These are phyloP conservation scores for Phylloscopus whistleri DNA, from an alignment of 2,113 vertebrate genomes.

Conservation along the genomic window DNA sequence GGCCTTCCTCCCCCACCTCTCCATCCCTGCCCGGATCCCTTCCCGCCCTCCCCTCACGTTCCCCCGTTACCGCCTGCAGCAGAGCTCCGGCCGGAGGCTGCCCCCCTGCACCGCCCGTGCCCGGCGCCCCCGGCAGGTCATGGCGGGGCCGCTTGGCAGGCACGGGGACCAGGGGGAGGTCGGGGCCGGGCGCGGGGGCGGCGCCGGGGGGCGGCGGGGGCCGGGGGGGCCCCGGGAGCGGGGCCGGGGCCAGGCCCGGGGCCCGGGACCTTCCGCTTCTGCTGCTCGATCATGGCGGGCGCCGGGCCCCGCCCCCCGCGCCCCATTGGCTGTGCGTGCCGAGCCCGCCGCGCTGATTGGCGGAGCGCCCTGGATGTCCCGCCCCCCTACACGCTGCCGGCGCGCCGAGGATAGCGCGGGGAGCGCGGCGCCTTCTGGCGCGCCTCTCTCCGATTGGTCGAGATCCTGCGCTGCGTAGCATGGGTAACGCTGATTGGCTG, in stretches of 20 bases:
- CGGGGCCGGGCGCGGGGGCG: neutral
- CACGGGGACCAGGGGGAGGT: neutral
- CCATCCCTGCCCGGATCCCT: neutral
- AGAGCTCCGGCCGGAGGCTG: constrained; percentile 57
- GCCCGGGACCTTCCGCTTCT: neutral
- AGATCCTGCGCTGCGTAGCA: accelerated
- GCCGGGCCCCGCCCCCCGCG: neutral
- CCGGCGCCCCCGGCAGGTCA: neutral
- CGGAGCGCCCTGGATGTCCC: accelerated
- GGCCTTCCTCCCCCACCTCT: too few relatives aligned
- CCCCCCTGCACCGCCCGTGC: neutral
- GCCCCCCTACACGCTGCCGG: accelerated
- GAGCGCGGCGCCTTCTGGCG: neutral
- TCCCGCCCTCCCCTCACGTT: neutral
- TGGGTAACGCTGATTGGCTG: accelerated
- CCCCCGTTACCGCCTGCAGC: constrained; percentile 76
- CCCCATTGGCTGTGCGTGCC: neutral
- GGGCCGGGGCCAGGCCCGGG: too few relatives aligned
- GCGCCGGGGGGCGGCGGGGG: too few relatives aligned
- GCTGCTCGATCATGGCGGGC: constrained; percentile 74
- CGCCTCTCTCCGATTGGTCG: neutral
- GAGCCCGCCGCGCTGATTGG: neutral
- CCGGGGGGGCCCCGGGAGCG: too few relatives aligned
- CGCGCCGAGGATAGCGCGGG: accelerated
- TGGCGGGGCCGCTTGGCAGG: neutral